Evolutionary conservation across 2,888 invertebrate species (phyloP), one percentile per base, ranked within the genome.

Genomic region (Heteromurus nitidus): DNA sequence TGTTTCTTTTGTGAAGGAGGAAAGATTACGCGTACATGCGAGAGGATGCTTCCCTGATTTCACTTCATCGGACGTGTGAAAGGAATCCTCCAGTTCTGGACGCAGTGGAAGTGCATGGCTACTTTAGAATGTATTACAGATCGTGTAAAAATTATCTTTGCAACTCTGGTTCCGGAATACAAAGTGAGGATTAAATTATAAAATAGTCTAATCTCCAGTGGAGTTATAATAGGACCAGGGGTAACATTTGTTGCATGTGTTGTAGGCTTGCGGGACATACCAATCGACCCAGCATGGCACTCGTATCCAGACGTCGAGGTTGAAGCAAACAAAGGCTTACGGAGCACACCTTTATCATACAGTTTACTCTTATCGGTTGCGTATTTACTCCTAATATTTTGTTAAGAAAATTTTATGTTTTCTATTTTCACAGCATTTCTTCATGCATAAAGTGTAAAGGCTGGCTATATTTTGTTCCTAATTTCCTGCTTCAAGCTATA

Each of bases 81-180:
- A 58, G 44, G 22, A 60, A 62, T 13, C 85, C 83, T 28, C n/a
- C 11, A 18, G 47, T 68, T 68, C 50, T 60, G 22, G 85, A 85
- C 50, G 80, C 55, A 20, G 70, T 85, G 9, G 72, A 76, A 5
- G 73, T 79, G 26, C 75, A 81, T 26, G 68, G 73, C 16, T 72
- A 75, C 26, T 73, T 69, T 42, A 82, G 73, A 50, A 74, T 62
- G 11, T 85, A 83, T 53, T 77, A 75, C 65, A 58, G 85, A 64
- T 80, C 85, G 16, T 85, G 85, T 60, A 82, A 60, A 80, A 81
- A 65, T 18, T 76, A 83, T 58, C 65, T 85, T 18, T 85, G 85
- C 30, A 85, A 85, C 58, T 68, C 36, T 22, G 83, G 85, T 31
- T 73, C 74, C 53, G 85, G 85, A 26, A 22, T 73, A 22, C 24